Conservation (phyloP, 2,888 invertebrate genomes). For the Dryococelus australis region DNA sequence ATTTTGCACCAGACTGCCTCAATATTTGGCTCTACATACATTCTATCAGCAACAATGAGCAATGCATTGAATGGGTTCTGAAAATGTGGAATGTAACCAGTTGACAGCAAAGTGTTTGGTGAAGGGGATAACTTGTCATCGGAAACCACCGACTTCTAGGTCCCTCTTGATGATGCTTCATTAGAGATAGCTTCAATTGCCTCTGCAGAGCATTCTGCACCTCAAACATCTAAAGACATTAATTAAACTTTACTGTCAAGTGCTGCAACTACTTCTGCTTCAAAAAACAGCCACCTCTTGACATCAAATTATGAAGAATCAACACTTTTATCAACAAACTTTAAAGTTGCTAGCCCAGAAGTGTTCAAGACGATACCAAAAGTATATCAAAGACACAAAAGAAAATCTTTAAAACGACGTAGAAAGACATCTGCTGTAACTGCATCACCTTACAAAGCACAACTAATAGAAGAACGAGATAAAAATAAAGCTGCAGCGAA, state of each 20-base stretch:
- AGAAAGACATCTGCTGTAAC: neutral
- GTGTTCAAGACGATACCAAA: neutral
- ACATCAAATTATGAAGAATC: neutral
- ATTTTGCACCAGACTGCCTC: neutral
- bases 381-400: neutral
- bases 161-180: neutral
- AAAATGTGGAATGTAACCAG: neutral
- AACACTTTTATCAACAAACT: neutral
- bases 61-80: neutral
- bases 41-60: neutral
- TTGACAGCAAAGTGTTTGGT: conserved; percentile 21
- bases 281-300: neutral
- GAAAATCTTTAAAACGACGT: neutral
- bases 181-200: neutral
- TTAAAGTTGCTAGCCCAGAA: neutral
- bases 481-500: neutral
- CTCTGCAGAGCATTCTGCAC: neutral
- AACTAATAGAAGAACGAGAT: neutral
- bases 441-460: neutral
- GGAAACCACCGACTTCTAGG: neutral
- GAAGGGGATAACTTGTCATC: neutral
- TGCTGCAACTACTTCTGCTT: neutral
- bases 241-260: neutral
- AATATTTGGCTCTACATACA: neutral
- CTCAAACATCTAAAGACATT: neutral